Evolutionary conservation across 2,888 invertebrate genomes (phyloP).

Genomic region (Cephus pygmeus): DNA sequence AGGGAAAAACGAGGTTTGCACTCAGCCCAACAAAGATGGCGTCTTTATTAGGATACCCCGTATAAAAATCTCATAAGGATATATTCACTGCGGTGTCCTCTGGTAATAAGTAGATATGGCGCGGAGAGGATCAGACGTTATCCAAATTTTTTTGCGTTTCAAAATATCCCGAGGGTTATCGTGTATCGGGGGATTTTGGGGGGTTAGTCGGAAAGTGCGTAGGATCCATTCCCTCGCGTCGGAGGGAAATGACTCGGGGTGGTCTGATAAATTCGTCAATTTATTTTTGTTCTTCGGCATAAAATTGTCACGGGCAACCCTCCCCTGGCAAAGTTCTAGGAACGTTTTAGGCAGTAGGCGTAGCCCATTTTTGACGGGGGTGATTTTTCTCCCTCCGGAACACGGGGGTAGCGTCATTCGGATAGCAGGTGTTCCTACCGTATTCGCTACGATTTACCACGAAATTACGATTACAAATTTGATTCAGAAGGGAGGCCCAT

Average conservation of each 20-base stretch:
- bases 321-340: not conserved
- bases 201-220: not conserved
- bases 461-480: conserved; percentile 25
- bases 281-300: conserved; percentile 30
- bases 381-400: not conserved
- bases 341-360: not conserved
- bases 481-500: not conserved
- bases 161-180: not conserved
- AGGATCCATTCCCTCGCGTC: not conserved
- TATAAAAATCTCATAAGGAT: not conserved
- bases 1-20: conserved; percentile 53
- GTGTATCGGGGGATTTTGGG: not conserved
- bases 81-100: not conserved
- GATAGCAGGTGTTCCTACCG: conserved; percentile 18
- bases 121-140: not conserved
- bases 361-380: conserved; percentile 4
- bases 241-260: not conserved
- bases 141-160: too few species aligned
- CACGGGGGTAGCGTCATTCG: not conserved
- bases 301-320: conserved; percentile 13
- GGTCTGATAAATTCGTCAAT: conserved; percentile 32
- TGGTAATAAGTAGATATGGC: not conserved
- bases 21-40: not conserved
- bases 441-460: conserved; percentile 16
- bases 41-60: not conserved